Base-by-base conservation (phyloP, 2,113 vertebrate species). In the Fulica atra region DNA sequence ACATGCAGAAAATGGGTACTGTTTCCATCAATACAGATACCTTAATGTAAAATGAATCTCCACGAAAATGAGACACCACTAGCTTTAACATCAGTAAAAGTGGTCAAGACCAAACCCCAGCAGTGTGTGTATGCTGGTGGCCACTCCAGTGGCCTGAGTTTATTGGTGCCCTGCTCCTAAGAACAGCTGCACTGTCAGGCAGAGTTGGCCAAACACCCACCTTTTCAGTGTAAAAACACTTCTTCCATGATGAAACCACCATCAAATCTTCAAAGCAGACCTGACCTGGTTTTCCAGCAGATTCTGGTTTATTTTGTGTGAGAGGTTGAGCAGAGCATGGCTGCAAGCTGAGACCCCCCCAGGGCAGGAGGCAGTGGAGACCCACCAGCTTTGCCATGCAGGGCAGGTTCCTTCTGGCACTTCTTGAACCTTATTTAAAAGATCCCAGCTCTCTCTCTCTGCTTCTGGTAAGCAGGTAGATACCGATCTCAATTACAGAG, bases 401-500 rank as follows among this genome's bases (percentile, higher is more conserved):
- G 31, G 6, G 40, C 24, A 72, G 9, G 26, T 14, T 72, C 46
- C 78, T 81, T 72, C 54, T 38, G 83, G 92, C 2, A 0, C 16
- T 76, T 64, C 83, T 84, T 76, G 70, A 50, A 84, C 42, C 56
- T 92, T 29, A 17, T 84, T 81, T 69, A 65, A 84, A 76, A 68
- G 44, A 91, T 12, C 18, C 25, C 40, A 86, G 28, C 25, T 86
- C 54, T 2, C 36, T 63, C 57, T 60, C 65, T 88, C 76, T 94
- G 51, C 53, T 92, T 44, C 57, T 19, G 24, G 21, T 81, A 74
- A 66, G 38, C 9, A 81, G 31, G 50, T 25, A 96, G 86, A 95
- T 88, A 88, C 35, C 19, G 19, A 90, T 95, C 90, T 91, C 88
- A 76, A 57, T 53, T 74, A 71, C 48, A 90, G 86, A 86, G 85